Evolutionary conservation across 2,888 invertebrate species (phyloP), one percentile per base, ranked within the genome.

Genomic region (Thelaira solivaga): DNA sequence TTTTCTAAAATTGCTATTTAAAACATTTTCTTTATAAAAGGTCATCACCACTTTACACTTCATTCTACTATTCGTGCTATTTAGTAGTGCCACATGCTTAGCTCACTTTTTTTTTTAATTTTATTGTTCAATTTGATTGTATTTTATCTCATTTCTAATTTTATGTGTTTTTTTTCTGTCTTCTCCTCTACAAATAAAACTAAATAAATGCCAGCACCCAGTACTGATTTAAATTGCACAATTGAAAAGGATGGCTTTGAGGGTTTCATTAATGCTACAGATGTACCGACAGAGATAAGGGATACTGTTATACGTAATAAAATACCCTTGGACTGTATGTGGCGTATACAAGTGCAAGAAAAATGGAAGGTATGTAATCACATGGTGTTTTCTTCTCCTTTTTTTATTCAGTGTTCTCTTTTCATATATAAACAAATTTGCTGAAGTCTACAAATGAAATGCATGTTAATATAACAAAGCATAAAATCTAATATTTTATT

Each of bases 261-360:
- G 82, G 92, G 92, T 31, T 87, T 90, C 82, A 90, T 93, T 76
- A 90, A 90, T 79, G 90, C 90, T 72, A 86, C 88, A 13, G 91
- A 93, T 83, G 92, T 94, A 75, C 89, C 90, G 43, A 81, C 88
- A 61, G 91, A 91, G 10, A 90, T 91, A 16, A 87, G 90, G 71
- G 89, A 90, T 65, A 90, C 90, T 80, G 90, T 92, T 8, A 89
- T 88, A 68, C 88, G 90, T 57, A 90, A 92, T 83, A 90, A 91
- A 69, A 89, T 92, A 68, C 90, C 93, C 0, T 88, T 94, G 51
- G 94, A 94, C 85, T 95, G 95, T 86, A 92, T 94, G 86, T 95
- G 94, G 94, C 90, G 91, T 72, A 92, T 95, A 64, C 90, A 90
- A 13, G 94, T 94, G 2, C 88, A 90, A 64, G 89, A 90, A 7